Evolutionary conservation across 1,140 invertebrate species (phyloP).

Genomic region (Drosophila equinoxialis): DNA sequence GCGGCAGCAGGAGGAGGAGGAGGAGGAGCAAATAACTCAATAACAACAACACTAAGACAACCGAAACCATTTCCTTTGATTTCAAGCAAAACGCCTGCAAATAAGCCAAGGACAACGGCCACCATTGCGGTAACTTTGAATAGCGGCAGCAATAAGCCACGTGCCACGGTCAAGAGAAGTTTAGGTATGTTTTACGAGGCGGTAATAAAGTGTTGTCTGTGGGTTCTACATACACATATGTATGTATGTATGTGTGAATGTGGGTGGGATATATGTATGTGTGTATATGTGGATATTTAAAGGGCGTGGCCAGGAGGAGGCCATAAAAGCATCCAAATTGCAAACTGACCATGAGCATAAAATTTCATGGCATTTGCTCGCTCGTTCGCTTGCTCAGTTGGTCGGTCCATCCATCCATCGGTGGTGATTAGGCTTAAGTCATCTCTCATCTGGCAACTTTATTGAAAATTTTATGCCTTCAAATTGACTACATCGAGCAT

Average conservation of each 20-base stretch:
- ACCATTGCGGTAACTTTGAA: slow-evolving; percentile 72
- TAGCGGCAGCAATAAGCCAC: slow-evolving; percentile 67
- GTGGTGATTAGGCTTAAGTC: slow-evolving; percentile 62
- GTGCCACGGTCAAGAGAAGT: slow-evolving; percentile 77
- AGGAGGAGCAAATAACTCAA: slow-evolving; percentile 3
- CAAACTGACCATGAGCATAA: slow-evolving; percentile 21
- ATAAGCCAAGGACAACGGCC: slow-evolving; percentile 68
- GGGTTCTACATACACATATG: background rate
- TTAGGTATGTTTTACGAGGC: slow-evolving; percentile 66
- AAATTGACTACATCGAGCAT: slow-evolving; percentile 15
- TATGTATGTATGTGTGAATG: too few species aligned
- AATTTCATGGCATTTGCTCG: background rate
- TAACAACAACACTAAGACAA: slow-evolving; percentile 30
- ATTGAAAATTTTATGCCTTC: slow-evolving; percentile 67
- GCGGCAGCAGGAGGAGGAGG: slow-evolving; percentile 1
- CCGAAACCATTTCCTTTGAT: slow-evolving; percentile 52
- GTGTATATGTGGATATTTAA: too few species aligned
- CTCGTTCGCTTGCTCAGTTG: too few species aligned
- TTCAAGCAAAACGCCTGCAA: slow-evolving; percentile 21
- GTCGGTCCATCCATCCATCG: slow-evolving; percentile 2
- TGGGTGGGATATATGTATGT: background rate
- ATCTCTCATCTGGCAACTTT: slow-evolving; percentile 54
- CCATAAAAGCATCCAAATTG: slow-evolving; percentile 20
- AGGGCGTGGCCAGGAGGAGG: background rate
- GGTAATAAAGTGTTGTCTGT: slow-evolving; percentile 48